A percentile compares a stretch with the other conserved stretches of the same genome.
Conservation (phyloP, 2,888 invertebrate species). For the Lycia hirtaria region DNA sequence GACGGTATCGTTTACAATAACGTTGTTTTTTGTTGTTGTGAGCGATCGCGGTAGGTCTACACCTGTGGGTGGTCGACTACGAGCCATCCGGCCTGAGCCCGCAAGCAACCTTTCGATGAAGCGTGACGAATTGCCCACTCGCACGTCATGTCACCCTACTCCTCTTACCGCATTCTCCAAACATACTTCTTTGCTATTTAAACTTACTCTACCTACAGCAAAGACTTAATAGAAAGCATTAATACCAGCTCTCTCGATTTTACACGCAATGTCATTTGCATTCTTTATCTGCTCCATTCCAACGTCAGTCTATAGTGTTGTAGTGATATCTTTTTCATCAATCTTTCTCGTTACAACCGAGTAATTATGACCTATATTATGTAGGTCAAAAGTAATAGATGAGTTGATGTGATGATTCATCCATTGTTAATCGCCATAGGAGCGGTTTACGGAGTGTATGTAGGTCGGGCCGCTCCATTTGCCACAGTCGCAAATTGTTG, state of each 20-base stretch:
- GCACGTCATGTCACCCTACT: slow-evolving; percentile 38
- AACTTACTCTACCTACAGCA: slow-evolving; percentile 7
- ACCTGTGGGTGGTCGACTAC: slow-evolving; percentile 64
- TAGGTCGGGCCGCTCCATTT: slow-evolving; percentile 81
- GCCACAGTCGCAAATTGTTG: slow-evolving; percentile 79
- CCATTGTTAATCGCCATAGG: slow-evolving; percentile 77
- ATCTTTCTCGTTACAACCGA: slow-evolving; percentile 35
- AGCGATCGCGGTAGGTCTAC: slow-evolving; percentile 57
- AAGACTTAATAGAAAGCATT: slow-evolving; percentile 2
- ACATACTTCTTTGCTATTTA: slow-evolving; percentile 21
- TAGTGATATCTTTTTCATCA: slow-evolving; percentile 34
- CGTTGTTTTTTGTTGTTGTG: slow-evolving; percentile 56
- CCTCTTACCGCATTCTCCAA: slow-evolving; percentile 35
- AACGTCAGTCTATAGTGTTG: slow-evolving; percentile 19
- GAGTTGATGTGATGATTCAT: slow-evolving; percentile 70
- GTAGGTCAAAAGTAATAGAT: slow-evolving; percentile 62
- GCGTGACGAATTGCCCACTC: slow-evolving; percentile 47
- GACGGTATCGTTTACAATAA: slow-evolving; percentile 54
- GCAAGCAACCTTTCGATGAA: slow-evolving; percentile 43
- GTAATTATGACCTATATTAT: slow-evolving; percentile 53
- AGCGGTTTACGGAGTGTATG: slow-evolving; percentile 78
- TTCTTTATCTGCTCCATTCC: slow-evolving; percentile 32
- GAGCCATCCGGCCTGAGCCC: slow-evolving; percentile 48
- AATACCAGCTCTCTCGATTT: slow-evolving; percentile 7
- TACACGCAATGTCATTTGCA: slow-evolving; percentile 31